Evolutionary conservation across 2,113 vertebrate genomes (phyloP).

Genomic region (Ptyas mucosa): DNA sequence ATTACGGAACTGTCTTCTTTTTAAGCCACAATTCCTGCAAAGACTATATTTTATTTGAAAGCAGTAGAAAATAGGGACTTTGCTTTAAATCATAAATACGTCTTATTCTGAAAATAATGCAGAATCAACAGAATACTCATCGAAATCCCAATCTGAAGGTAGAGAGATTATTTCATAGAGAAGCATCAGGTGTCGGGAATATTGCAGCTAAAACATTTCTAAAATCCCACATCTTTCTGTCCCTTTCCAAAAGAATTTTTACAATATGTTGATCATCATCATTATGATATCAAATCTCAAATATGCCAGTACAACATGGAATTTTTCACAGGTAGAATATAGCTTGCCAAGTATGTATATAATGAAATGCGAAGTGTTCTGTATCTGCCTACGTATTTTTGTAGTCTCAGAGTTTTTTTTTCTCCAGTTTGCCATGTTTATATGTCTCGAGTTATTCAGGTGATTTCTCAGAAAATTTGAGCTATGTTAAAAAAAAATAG

Average conservation of each 20-base stretch:
- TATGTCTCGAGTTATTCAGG: background rate
- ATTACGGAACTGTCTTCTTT: background rate
- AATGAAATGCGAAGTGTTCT: background rate
- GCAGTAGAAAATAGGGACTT: background rate
- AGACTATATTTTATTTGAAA: background rate
- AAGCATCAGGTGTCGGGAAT: background rate
- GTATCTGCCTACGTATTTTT: background rate
- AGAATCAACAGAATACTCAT: too few relatives aligned
- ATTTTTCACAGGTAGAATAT: background rate
- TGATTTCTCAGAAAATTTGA: background rate
- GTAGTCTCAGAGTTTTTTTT: background rate
- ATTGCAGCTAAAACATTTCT: background rate
- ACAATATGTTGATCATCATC: background rate
- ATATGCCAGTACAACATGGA: background rate
- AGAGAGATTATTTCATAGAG: background rate
- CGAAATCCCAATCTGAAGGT: background rate
- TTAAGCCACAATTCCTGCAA: too few relatives aligned
- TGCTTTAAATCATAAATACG: background rate
- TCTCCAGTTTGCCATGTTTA: background rate
- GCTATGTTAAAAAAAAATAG: background rate
- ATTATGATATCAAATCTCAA: too few relatives aligned
- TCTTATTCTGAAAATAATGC: background rate
- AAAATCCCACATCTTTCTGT: background rate
- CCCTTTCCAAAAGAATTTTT: background rate
- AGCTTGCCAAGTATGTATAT: background rate